A percentile compares a stretch with the other conserved stretches of the same genome.
Evolutionary conservation across 1,140 invertebrate species (phyloP).

Genomic region (Drosophila lacteicornis): DNA sequence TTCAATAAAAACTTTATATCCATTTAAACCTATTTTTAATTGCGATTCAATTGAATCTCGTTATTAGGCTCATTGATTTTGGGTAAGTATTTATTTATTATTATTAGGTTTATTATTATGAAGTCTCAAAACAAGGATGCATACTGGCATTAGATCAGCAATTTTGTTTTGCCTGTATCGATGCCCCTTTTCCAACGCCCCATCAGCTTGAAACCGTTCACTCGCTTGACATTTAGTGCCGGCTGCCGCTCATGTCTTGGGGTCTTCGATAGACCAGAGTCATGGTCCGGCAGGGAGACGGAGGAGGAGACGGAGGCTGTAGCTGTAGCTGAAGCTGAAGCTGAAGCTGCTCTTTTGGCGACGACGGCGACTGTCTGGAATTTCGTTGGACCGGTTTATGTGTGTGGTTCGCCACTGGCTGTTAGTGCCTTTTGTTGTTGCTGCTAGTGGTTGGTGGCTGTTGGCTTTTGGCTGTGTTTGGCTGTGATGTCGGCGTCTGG

Average conservation of each 20-base stretch:
- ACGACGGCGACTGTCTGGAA: conserved; percentile 60
- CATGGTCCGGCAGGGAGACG: conserved; percentile 2
- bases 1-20: not conserved
- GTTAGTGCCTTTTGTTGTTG: conserved; percentile 27
- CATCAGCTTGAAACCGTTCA: conserved; percentile 50
- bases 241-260: conserved; percentile 54
- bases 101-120: too few species aligned
- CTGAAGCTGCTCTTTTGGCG: conserved; percentile 34
- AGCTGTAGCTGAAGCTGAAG: conserved; percentile 16
- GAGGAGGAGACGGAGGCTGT: not conserved
- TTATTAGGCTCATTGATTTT: not conserved
- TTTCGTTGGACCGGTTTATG: conserved; percentile 73
- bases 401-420: conserved; percentile 43
- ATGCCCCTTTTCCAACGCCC: not conserved
- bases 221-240: conserved; percentile 72
- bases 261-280: conserved; percentile 32
- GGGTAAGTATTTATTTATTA: too few species aligned
- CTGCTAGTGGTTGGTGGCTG: conserved; percentile 5
- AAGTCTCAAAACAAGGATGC: not conserved
- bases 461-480: conserved; percentile 35
- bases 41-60: too few species aligned
- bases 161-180: not conserved
- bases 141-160: not conserved
- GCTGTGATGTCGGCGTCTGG: conserved; percentile 58
- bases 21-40: not conserved